phyloP scores from a whole-genome alignment of 2,113 vertebrate species.

The Heterochromis multidens region DNA sequence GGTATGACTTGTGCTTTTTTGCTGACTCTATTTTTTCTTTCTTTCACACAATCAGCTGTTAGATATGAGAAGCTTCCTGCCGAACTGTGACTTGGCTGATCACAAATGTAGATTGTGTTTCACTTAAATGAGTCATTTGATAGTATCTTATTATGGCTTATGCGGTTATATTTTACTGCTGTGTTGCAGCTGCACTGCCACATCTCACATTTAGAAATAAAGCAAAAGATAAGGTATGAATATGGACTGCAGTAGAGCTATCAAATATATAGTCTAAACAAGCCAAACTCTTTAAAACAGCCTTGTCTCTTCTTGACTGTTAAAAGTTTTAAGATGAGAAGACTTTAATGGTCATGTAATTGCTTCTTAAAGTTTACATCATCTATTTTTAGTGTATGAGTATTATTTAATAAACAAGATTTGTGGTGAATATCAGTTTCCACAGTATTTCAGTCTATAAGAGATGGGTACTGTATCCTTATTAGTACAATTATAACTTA shows the following conservation, averaged over 20 bases:
- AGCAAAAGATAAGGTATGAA: background rate
- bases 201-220: background rate
- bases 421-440: background rate
- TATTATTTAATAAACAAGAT: no score
- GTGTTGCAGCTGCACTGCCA: background rate
- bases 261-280: background rate
- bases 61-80: background rate
- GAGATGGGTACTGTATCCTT: background rate
- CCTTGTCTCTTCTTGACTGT: background rate
- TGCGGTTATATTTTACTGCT: background rate
- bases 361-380: background rate
- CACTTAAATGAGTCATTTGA: background rate
- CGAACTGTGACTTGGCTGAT: background rate
- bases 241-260: background rate
- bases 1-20: background rate
- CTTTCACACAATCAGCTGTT: background rate
- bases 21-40: background rate
- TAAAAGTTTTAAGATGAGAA: background rate
- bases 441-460: background rate
- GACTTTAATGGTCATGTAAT: no score
- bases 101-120: background rate
- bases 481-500: background rate
- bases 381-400: no score
- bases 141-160: background rate
- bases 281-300: background rate